These are phyloP conservation scores for Notolepis coatsorum DNA, from an alignment of 2,797 vertebrate genomes.

Conservation along the genomic window DNA sequence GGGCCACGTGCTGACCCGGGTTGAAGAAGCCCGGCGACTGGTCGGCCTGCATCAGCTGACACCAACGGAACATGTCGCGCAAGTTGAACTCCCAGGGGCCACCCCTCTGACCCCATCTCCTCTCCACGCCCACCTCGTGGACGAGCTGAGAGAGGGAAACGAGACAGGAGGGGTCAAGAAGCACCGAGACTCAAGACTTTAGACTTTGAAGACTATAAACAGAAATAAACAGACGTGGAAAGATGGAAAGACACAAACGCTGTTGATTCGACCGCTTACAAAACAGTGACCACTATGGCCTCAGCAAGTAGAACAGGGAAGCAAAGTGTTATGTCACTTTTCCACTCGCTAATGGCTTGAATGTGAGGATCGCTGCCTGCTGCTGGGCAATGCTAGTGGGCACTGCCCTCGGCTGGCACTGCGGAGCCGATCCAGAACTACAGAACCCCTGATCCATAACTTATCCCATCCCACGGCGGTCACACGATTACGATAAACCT, in stretches of 20 bases:
- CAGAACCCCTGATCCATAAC: no score
- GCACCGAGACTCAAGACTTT: neutral
- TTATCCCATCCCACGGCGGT: neutral
- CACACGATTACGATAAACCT: constrained; percentile 33
- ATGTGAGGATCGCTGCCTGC: neutral
- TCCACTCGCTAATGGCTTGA: neutral
- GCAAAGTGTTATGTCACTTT: neutral
- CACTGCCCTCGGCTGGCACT: constrained; percentile 1
- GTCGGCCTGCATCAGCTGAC: constrained; percentile 95
- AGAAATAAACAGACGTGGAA: neutral
- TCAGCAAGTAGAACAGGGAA: no score
- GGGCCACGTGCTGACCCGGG: constrained; percentile 91
- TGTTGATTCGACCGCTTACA: neutral
- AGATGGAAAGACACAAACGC: neutral
- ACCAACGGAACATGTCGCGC: constrained; percentile 97
- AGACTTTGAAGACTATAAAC: neutral
- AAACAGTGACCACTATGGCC: neutral
- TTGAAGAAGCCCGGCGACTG: constrained; percentile 92
- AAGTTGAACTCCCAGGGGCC: constrained; percentile 99
- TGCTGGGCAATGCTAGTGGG: neutral
- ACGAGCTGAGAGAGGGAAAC: constrained; percentile 82
- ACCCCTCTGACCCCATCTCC: constrained; percentile 94
- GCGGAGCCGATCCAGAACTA: neutral
- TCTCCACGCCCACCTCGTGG: constrained; percentile 88
- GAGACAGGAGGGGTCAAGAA: neutral